Conservation (phyloP, 2,113 vertebrate genomes). For the Columba janthina region DNA sequence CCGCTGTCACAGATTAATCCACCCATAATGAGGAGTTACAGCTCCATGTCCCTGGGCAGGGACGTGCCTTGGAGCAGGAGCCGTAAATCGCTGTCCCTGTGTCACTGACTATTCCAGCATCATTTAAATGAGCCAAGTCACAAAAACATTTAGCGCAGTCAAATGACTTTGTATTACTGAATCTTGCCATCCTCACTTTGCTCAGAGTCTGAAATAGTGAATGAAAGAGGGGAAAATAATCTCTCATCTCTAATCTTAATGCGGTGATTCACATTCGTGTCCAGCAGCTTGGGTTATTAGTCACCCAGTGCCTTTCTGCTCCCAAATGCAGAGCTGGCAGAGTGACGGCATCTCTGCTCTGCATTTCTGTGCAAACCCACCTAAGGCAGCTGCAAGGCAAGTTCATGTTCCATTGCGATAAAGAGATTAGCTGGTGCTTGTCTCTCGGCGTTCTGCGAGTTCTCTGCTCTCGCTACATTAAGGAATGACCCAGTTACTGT, state of each 20-base stretch:
- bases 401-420: accelerated
- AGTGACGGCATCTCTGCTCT: neutral
- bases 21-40: neutral
- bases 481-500: neutral
- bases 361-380: accelerated
- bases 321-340: neutral
- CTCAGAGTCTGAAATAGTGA: neutral
- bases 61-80: neutral
- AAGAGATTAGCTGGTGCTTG: neutral
- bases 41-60: neutral
- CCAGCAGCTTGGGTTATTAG: neutral
- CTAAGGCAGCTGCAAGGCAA: neutral
- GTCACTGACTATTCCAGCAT: neutral
- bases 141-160: neutral
- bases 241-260: no score
- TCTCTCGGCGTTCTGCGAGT: neutral
- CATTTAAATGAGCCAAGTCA: neutral
- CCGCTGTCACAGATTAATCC: neutral
- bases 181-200: neutral
- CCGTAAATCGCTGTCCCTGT: neutral
- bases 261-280: accelerated
- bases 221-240: neutral
- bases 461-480: neutral
- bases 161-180: neutral
- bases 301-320: neutral